These are phyloP conservation scores for Chromoteleia sp. DNA, from an alignment of 2,888 invertebrate genomes.

Conservation along the genomic window DNA sequence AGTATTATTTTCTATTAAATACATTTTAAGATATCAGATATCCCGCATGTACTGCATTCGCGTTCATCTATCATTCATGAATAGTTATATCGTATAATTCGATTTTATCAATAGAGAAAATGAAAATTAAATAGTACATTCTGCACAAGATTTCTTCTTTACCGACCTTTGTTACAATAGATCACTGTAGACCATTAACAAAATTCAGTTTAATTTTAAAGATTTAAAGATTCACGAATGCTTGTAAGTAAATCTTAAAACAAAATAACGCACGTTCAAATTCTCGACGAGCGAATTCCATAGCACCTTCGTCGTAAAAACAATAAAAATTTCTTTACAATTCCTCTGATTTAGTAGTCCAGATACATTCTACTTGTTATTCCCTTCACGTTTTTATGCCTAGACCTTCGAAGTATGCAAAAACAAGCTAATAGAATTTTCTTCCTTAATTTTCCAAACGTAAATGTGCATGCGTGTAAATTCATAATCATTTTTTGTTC, in stretches of 20 bases:
- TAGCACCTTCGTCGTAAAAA: too few species aligned
- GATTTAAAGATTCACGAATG: too few species aligned
- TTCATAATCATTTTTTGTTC: constrained; percentile 16
- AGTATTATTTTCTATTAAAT: background rate
- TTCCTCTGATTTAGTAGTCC: too few species aligned
- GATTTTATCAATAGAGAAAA: constrained; percentile 32
- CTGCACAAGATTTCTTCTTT: constrained; percentile 59
- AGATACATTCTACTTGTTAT: too few species aligned
- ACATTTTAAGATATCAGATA: background rate
- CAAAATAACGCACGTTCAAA: too few species aligned
- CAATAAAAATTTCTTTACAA: too few species aligned
- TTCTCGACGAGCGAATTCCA: too few species aligned
- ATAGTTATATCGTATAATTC: background rate
- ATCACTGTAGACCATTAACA: background rate
- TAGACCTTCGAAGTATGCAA: too few species aligned
- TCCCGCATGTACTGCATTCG: background rate
- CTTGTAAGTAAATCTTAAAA: too few species aligned
- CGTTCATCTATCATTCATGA: constrained; percentile 1
- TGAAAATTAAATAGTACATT: background rate
- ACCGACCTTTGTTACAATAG: constrained; percentile 60
- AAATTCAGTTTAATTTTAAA: too few species aligned
- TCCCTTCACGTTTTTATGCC: too few species aligned
- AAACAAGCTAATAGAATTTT: background rate
- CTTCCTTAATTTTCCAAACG: constrained; percentile 41
- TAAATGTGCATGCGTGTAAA: background rate